Conservation (phyloP, 2,113 vertebrate genomes). For the Scatophagus argus region DNA sequence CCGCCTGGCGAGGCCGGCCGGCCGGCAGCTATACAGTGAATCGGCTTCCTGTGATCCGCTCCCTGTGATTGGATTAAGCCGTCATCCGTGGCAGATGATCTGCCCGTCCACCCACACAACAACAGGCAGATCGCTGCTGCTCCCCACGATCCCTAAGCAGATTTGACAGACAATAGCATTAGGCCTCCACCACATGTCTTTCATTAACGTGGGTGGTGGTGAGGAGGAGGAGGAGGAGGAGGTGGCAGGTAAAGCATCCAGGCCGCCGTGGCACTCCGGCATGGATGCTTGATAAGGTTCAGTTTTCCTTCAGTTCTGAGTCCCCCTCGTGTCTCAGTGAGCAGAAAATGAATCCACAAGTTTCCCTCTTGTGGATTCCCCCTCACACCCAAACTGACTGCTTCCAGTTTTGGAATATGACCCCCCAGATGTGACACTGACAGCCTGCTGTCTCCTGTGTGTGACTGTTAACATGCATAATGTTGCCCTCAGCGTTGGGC, state of each 20-base stretch:
- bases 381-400: too few relatives aligned
- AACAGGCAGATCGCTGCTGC: slow-evolving; percentile 49
- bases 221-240: not conserved
- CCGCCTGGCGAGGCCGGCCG: not conserved
- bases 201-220: slow-evolving; percentile 42
- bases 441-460: not conserved
- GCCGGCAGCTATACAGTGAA: slow-evolving; percentile 27
- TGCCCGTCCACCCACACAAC: slow-evolving; percentile 59
- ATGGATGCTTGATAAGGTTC: not conserved
- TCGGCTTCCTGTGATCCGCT: slow-evolving; percentile 69
- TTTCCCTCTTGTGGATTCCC: too few relatives aligned
- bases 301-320: not conserved
- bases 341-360: too few relatives aligned
- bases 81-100: slow-evolving; percentile 67
- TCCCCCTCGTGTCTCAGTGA: too few relatives aligned
- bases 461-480: not conserved
- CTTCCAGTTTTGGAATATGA: too few relatives aligned
- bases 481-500: not conserved
- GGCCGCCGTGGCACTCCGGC: not conserved
- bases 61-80: slow-evolving; percentile 75
- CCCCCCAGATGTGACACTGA: too few relatives aligned
- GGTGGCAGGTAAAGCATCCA: slow-evolving; percentile 15
- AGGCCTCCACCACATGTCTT: slow-evolving; percentile 72
- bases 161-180: slow-evolving; percentile 77
- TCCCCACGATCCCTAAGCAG: slow-evolving; percentile 70